A percentile compares a stretch with the other conserved stretches of the same genome.
Conservation (phyloP, 2,888 invertebrate genomes). For the Zeuzera pyrina region DNA sequence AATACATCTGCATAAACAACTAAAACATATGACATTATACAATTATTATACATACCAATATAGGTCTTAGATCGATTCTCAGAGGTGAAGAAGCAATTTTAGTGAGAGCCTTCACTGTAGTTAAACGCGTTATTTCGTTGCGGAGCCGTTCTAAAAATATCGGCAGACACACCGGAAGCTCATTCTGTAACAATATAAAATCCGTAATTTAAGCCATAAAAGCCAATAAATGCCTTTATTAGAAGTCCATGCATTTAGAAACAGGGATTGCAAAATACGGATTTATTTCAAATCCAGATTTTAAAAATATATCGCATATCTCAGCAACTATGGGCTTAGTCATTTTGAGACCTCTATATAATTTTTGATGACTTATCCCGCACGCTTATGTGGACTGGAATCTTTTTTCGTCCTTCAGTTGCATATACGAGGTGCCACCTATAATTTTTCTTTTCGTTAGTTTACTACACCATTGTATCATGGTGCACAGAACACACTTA, state of each 20-base stretch:
- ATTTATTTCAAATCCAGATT: constrained; percentile 1
- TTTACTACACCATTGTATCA: too few relatives aligned
- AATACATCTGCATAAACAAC: not conserved
- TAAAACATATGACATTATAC: not conserved
- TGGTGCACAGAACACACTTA: too few relatives aligned
- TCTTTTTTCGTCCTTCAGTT: too few relatives aligned
- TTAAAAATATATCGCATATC: too few relatives aligned
- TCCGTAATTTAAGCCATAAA: not conserved
- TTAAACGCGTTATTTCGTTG: constrained; percentile 97
- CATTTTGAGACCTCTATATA: too few relatives aligned
- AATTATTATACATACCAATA: constrained; percentile 72
- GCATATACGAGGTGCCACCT: too few relatives aligned
- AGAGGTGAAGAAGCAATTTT: constrained; percentile 94
- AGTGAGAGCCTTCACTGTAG: constrained; percentile 96
- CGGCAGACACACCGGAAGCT: constrained; percentile 89
- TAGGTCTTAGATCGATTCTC: constrained; percentile 85
- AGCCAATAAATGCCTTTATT: too few relatives aligned
- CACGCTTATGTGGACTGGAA: too few relatives aligned
- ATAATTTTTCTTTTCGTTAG: too few relatives aligned
- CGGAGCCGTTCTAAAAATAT: constrained; percentile 95
- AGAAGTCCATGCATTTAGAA: too few relatives aligned
- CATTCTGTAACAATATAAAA: constrained; percentile 51
- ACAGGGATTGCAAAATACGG: constrained; percentile 5
- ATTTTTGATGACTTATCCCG: too few relatives aligned
- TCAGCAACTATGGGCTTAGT: too few relatives aligned